Evolutionary conservation across 37 sponge, comb jelly and placozoan species (phyloP).

Genomic region (Beroe forskalii): DNA sequence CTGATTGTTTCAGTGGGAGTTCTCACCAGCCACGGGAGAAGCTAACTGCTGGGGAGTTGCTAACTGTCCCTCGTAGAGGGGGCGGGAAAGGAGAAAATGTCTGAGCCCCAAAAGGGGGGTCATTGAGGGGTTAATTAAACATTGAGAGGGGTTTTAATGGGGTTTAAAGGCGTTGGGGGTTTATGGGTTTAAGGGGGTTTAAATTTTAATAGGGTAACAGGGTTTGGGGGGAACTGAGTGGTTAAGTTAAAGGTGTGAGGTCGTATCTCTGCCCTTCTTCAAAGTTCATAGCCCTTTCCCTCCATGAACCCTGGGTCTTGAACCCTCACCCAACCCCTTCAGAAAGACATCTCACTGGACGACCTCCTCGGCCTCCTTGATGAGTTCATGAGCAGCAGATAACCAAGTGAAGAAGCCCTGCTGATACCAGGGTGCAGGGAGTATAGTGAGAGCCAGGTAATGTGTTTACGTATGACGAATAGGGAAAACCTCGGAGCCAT

Average conservation of each 20-base stretch:
- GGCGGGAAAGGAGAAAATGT: slow-evolving; percentile 4
- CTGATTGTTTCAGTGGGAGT: not conserved
- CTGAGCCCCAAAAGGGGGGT: not conserved
- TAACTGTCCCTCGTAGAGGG: slow-evolving; percentile 9
- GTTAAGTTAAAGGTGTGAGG: no score
- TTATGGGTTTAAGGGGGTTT: no score
- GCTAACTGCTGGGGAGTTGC: slow-evolving; percentile 35
- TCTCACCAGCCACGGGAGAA: not conserved
- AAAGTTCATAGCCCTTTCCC: no score
- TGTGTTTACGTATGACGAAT: no score
- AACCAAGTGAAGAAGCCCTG: slow-evolving; percentile 5
- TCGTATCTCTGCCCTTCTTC: no score
- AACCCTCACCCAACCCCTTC: not conserved
- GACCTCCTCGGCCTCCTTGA: not conserved
- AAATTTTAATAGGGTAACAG: no score
- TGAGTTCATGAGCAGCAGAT: not conserved
- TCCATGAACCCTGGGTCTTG: no score
- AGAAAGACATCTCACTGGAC: slow-evolving; percentile 39
- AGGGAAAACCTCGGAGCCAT: no score
- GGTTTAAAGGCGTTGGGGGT: no score
- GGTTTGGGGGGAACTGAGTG: no score
- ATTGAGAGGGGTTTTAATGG: no score
- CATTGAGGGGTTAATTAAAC: not conserved
- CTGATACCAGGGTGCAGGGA: not conserved
- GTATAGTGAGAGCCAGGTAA: not conserved